Percentiles rank a stretch among this genome's conserved stretches.
phyloP scores from a whole-genome alignment of 2,113 vertebrate genomes.

The Romanogobio albipinnatus region DNA sequence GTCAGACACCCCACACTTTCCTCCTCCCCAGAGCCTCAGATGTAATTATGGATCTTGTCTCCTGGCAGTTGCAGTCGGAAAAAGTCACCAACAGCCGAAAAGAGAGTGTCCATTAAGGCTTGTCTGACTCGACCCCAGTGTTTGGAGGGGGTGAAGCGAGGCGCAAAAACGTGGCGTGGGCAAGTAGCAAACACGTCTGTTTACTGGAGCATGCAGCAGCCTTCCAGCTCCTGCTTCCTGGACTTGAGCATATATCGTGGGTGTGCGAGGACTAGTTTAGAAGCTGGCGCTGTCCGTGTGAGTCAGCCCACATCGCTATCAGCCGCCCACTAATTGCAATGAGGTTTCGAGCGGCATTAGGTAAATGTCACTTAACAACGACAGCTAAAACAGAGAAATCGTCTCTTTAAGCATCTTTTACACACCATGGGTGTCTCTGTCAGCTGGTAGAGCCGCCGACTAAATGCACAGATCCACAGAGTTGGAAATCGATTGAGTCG shows the following conservation, averaged over 20 bases:
- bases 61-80: constrained; percentile 47
- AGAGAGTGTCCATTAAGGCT: constrained; percentile 54
- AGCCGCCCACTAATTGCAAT: constrained; percentile 87
- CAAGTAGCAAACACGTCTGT: constrained; percentile 31
- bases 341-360: constrained; percentile 89
- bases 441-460: constrained; percentile 50
- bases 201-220: constrained; percentile 46
- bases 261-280: constrained; percentile 75
- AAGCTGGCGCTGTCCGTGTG: constrained; percentile 76
- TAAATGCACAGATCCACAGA: constrained; percentile 9
- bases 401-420: constrained; percentile 74
- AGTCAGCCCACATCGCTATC: constrained; percentile 88
- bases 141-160: constrained; percentile 54
- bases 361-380: constrained; percentile 91
- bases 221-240: constrained; percentile 47
- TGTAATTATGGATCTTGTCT: constrained; percentile 52
- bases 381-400: constrained; percentile 71
- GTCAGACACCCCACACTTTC: constrained; percentile 41
- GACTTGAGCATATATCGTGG: constrained; percentile 40
- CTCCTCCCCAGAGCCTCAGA: constrained; percentile 36
- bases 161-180: constrained; percentile 43
- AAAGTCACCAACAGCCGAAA: constrained; percentile 55
- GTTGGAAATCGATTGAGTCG: neutral
- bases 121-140: constrained; percentile 47
- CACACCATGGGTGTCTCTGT: constrained; percentile 71